phyloP scores from a whole-genome alignment of 2,797 vertebrate species.

The Huso huso region DNA sequence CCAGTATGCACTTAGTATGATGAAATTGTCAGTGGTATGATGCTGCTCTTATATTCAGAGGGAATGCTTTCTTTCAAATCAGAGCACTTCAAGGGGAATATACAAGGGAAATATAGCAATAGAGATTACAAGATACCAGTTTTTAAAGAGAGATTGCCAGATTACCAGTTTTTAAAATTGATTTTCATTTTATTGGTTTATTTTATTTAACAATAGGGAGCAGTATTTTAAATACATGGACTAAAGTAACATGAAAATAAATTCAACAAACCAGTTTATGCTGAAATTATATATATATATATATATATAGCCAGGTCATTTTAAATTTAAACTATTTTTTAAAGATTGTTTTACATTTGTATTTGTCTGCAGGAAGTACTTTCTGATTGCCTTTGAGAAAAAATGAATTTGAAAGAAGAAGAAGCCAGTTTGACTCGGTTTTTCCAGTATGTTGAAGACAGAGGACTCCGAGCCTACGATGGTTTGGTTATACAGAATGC shows the following conservation, averaged over 20 bases:
- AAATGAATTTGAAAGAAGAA: constrained; percentile 87
- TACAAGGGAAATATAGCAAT: too few species aligned
- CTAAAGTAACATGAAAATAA: too few species aligned
- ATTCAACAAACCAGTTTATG: too few species aligned
- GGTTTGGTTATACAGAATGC: constrained; percentile 89
- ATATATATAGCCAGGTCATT: constrained; percentile 10
- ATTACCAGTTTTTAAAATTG: constrained; percentile 54
- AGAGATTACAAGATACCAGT: constrained; percentile 36
- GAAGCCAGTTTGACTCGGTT: constrained; percentile 78
- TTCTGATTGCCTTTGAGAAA: constrained; percentile 75
- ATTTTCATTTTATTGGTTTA: constrained; percentile 44
- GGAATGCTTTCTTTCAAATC: constrained; percentile 7
- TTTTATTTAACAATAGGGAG: too few species aligned
- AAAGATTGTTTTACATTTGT: not conserved
- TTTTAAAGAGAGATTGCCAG: too few species aligned
- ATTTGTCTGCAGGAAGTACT: constrained; percentile 58
- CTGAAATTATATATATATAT: constrained; percentile 28
- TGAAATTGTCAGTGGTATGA: constrained; percentile 35
- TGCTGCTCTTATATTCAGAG: constrained; percentile 31
- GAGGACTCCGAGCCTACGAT: constrained; percentile 88
- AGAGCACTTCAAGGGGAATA: not conserved
- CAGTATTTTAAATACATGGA: too few species aligned
- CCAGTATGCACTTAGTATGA: constrained; percentile 20
- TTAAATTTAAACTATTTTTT: too few species aligned
- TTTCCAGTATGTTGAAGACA: constrained; percentile 95